Percentiles rank a stretch among this genome's conserved stretches.
phyloP scores from a whole-genome alignment of 2,888 invertebrate species.

The Rotaria sp. region DNA sequence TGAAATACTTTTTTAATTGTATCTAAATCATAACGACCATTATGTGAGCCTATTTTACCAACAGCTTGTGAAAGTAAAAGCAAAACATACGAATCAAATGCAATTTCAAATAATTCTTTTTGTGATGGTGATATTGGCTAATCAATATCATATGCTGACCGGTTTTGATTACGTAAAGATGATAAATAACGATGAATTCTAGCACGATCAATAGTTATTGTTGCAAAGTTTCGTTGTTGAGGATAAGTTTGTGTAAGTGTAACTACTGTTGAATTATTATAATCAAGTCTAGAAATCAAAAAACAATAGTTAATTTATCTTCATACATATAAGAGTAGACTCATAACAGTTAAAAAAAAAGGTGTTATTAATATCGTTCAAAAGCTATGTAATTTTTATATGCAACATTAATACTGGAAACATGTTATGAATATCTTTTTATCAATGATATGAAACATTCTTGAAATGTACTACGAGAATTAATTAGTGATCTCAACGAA shows the following conservation, averaged over 20 bases:
- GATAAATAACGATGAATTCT: not conserved
- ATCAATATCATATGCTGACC: not conserved
- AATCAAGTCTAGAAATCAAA: not conserved
- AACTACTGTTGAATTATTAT: not conserved
- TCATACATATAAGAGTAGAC: too few relatives aligned
- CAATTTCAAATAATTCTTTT: not conserved
- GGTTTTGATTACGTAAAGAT: not conserved
- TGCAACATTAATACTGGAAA: too few relatives aligned
- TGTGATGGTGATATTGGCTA: not conserved
- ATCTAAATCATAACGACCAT: not conserved
- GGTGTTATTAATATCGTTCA: too few relatives aligned
- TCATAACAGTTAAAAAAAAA: too few relatives aligned
- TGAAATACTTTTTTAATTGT: slow-evolving; percentile 10
- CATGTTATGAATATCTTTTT: too few relatives aligned
- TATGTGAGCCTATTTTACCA: not conserved
- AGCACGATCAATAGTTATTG: not conserved
- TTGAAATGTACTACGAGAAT: too few relatives aligned
- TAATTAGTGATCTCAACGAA: too few relatives aligned
- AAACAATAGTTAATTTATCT: too few relatives aligned
- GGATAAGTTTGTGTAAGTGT: not conserved
- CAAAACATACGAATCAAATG: not conserved
- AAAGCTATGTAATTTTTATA: too few relatives aligned
- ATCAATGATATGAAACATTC: too few relatives aligned
- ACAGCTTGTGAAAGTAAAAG: not conserved
- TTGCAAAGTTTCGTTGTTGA: not conserved